Base-by-base conservation (phyloP, 2,113 vertebrate genomes). In the Mobula hypostoma region DNA sequence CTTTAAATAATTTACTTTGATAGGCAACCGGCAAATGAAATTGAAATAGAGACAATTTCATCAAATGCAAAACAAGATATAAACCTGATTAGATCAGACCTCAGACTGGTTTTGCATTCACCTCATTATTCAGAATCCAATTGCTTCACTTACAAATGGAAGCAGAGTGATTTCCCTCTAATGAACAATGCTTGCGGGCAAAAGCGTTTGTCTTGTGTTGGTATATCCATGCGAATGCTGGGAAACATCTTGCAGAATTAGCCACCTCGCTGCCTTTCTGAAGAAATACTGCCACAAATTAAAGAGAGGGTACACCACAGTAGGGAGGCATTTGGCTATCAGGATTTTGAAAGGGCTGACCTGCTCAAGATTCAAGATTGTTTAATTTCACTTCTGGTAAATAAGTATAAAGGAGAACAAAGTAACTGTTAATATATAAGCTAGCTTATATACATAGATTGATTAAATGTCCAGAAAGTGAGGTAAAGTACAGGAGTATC, bases 21-120 rank as follows among this genome's bases (percentile, higher is more conserved):
- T n/a, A n/a, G 85, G 61, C 27, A 32, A 66, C 56, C n/a, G 5
- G 58, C 27, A 63, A 88, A n/a, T 88, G 3, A 63, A 88, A 63
- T 88, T 88, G 58, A 63, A 63, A 88, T 88, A 88, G n/a, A 88
- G 61, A 88, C 58, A 88, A 88, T 63, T 88, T 63, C 58, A 88
- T n/a, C 58, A 88, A 88, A 63, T 58, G 4, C 27, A n/a, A 88
- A 88, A 88, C 58, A 88, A n/a, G 58, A 32, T 88, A 15, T 29
- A 63, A 88, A 88, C 56, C 11, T 88, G 85, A 88, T 88, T 88
- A 88, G 58, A 88, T 63, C 9, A 88, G 56, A 61, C 29, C 56
- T 12, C 12, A 63, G 85, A n/a, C 29, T 14, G 29, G 11, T 14
- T 88, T 32, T 29, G 82, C 14, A 58, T 85, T 58, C 82, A 58